Conservation (phyloP, 2,797 vertebrate genomes). For the Xenentodon cancila region DNA sequence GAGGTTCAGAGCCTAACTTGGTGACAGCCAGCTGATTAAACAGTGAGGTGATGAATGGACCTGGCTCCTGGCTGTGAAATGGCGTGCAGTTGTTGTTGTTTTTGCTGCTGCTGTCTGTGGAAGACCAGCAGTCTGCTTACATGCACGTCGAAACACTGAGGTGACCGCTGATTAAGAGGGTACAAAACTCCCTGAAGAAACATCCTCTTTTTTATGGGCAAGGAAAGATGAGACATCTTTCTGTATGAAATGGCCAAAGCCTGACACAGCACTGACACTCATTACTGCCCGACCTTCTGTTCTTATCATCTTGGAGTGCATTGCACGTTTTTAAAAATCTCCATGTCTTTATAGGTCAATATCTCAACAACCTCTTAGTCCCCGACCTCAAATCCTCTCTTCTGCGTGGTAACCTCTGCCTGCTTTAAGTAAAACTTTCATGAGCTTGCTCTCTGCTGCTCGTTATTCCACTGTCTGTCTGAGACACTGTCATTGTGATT, state of each 20-base stretch:
- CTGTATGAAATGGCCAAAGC: neutral
- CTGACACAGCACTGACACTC: conserved; percentile 35
- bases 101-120: conserved; percentile 11
- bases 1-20: conserved; percentile 46
- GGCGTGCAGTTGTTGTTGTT: conserved; percentile 24
- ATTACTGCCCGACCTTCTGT: conserved; percentile 39
- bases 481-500: conserved; percentile 72
- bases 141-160: conserved; percentile 43
- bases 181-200: neutral
- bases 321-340: conserved; percentile 26
- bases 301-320: conserved; percentile 31
- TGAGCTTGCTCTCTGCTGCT: conserved; percentile 60
- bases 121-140: conserved; percentile 47
- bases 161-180: neutral
- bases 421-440: conserved; percentile 63
- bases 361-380: conserved; percentile 50
- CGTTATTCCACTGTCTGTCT: conserved; percentile 71
- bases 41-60: conserved; percentile 62
- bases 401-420: conserved; percentile 43
- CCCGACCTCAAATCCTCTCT: conserved; percentile 16
- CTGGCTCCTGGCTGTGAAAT: conserved; percentile 52
- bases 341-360: conserved; percentile 54
- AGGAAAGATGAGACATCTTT: too few relatives aligned
- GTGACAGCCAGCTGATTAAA: conserved; percentile 75
- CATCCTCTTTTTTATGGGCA: too few relatives aligned